Evolutionary conservation across 2,888 invertebrate genomes (phyloP).

Genomic region (Peribatodes rhomboidaria): DNA sequence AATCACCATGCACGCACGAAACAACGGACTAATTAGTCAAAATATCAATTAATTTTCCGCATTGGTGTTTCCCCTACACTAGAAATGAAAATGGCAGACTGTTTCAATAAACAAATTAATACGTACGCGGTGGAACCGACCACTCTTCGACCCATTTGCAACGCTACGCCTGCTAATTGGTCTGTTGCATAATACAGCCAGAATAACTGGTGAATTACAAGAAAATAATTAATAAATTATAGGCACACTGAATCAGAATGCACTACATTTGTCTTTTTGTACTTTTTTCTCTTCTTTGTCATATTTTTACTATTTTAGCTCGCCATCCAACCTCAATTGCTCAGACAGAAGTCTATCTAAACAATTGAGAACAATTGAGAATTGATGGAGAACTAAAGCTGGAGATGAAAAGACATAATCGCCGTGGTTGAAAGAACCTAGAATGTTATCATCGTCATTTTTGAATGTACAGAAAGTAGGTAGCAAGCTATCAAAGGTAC

Average conservation of each 20-base stretch:
- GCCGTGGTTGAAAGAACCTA: no score
- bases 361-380: no score
- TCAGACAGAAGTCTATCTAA: no score
- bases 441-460: no score
- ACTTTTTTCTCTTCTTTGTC: background rate
- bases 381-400: no score
- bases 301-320: background rate
- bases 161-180: slow-evolving; percentile 38
- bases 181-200: slow-evolving; percentile 21
- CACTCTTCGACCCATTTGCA: slow-evolving; percentile 37
- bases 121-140: slow-evolving; percentile 48
- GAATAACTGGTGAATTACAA: slow-evolving; percentile 45
- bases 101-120: slow-evolving; percentile 66
- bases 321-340: no score
- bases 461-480: no score
- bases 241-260: background rate
- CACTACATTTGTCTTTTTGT: background rate
- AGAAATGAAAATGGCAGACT: slow-evolving; percentile 25
- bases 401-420: no score
- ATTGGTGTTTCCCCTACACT: slow-evolving; percentile 25
- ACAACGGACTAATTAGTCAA: slow-evolving; percentile 26
- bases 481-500: no score
- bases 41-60: slow-evolving; percentile 33
- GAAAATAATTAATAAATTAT: background rate
- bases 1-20: slow-evolving; percentile 19